Base-by-base conservation (phyloP, 2,113 vertebrate species). In the Paramisgurnus dabryanus region DNA sequence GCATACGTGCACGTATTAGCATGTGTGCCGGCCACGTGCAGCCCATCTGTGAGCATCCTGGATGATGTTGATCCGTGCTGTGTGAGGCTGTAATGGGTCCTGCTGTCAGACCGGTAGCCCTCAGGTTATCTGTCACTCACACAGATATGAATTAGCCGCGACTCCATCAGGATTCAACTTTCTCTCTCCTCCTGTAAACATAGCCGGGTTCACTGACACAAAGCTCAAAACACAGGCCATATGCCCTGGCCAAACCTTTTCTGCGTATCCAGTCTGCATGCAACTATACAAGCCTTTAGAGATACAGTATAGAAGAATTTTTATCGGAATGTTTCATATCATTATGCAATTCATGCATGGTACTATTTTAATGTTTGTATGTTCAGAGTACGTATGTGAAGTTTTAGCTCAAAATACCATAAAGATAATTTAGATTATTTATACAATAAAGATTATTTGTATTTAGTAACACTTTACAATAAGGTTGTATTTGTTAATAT, bases 111-210 rank as follows among this genome's bases (percentile, higher is more conserved):
- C 91, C 89, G 92, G 86, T 76, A 76, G 89, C 90, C 91, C 88
- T 85, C 89, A 89, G 89, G 88, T 93, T 91, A 92, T 92, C 93
- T 93, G 93, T 92, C 94, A 93, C 89, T 93, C 93, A 90, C 5
- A 67, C 67, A 93, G 91, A 93, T 88, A 61, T 39, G 89, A 93
- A 94, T 90, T 89, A 89, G 87, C 89, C 85, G 86, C 40, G 91
- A 83, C 84, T 82, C 80, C 80, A 87, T 88, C 92, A 91, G 90
- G 88, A 88, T 89, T 89, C 87, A 90, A 90, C 81, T 43, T 91
- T 91, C 89, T 88, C 68, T 84, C 87, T 88, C 7, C 1, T 60
- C 87, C 85, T 89, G 90, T 85, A 87, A 92, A 87, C 90, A 84
- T 77, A 87, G 84, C 76, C 50, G 80, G 69, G 90, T 87, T 87